Evolutionary conservation across 2,888 invertebrate species (phyloP).

Genomic region (Nomada hirtipes): DNA sequence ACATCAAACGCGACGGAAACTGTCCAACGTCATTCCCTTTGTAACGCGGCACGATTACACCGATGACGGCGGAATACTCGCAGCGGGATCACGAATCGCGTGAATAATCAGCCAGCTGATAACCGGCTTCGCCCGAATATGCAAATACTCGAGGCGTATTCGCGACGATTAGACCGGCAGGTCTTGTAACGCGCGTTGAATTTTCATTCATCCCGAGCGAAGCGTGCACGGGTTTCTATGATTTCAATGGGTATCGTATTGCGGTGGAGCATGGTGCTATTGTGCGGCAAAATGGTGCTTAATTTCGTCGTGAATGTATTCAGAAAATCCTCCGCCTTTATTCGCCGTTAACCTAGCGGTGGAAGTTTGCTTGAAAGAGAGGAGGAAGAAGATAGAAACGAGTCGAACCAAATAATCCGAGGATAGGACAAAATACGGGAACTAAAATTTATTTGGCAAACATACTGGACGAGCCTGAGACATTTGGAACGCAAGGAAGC

Average conservation of each 20-base stretch:
- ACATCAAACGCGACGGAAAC: not conserved
- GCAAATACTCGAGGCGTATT: conserved; percentile 20
- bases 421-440: not conserved
- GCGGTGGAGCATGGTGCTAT: not conserved
- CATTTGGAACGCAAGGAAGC: conserved; percentile 8
- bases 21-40: conserved; percentile 3
- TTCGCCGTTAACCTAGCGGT: too few relatives aligned
- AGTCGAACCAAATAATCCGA: too few relatives aligned
- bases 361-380: too few relatives aligned
- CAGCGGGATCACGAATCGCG: conserved; percentile 5
- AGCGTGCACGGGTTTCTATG: not conserved
- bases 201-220: conserved; percentile 20
- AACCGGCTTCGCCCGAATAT: conserved; percentile 42
- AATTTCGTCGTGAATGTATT: not conserved
- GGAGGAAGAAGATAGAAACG: too few relatives aligned
- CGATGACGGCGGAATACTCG: conserved; percentile 22
- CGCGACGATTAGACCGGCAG: conserved; percentile 24
- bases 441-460: not conserved
- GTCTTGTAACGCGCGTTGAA: conserved; percentile 1
- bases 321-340: not conserved
- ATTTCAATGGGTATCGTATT: not conserved
- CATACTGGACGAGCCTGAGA: not conserved
- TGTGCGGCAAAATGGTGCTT: not conserved
- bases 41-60: not conserved
- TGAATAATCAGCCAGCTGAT: conserved; percentile 38